These are phyloP conservation scores for Platysternon megacephalum DNA, from an alignment of 2,113 vertebrate genomes.

Conservation along the genomic window DNA sequence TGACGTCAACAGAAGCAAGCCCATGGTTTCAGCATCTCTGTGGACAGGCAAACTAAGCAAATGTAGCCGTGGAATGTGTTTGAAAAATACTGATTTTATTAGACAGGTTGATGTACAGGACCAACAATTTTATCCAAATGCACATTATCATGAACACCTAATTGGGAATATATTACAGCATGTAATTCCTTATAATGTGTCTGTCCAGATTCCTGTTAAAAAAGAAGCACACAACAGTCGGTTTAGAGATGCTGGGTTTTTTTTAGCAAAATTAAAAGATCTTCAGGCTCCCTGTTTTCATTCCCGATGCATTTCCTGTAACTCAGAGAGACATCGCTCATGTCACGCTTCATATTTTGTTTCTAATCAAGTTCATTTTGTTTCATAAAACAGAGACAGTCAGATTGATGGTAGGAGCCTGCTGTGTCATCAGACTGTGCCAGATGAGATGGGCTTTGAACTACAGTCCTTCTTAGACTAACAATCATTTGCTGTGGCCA, in stretches of 20 bases:
- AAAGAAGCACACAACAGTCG: background rate
- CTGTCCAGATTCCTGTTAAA: background rate
- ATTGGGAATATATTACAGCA: background rate
- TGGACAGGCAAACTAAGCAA: background rate
- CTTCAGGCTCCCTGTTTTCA: background rate
- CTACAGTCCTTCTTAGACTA: background rate
- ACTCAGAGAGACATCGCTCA: too few relatives aligned
- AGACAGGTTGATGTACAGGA: slow-evolving; percentile 62
- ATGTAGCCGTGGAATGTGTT: slow-evolving; percentile 33
- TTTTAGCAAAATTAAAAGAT: background rate
- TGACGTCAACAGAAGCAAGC: background rate
- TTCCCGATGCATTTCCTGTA: background rate
- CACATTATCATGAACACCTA: background rate
- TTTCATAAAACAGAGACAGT: background rate
- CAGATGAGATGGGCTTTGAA: background rate
- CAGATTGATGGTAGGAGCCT: background rate
- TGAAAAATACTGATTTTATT: slow-evolving; percentile 74
- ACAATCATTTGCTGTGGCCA: background rate
- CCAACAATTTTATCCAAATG: slow-evolving; percentile 64
- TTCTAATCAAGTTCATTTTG: background rate
- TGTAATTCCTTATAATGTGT: background rate
- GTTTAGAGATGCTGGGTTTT: fast-evolving
- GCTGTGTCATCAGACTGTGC: background rate
- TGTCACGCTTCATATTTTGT: background rate
- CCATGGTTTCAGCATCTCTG: background rate